Percentiles rank a stretch among this genome's conserved stretches.
These are phyloP conservation scores for Entomobrya proxima DNA, from an alignment of 2,888 invertebrate genomes.

Conservation along the genomic window DNA sequence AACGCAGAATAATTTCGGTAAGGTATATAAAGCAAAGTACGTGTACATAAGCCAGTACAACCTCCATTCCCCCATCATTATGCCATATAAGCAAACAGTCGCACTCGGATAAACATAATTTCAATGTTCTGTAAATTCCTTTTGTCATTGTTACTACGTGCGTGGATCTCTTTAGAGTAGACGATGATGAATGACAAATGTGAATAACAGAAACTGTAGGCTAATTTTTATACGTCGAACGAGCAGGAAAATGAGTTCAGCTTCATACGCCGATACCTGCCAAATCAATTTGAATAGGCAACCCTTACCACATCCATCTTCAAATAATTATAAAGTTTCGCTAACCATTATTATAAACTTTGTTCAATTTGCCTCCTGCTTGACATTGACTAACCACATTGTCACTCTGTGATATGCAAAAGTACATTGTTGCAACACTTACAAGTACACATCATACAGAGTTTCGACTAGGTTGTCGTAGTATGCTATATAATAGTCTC, in stretches of 20 bases:
- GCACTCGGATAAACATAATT: neutral
- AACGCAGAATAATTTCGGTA: too few relatives aligned
- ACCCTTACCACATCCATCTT: constrained; percentile 52
- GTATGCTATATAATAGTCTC: too few relatives aligned
- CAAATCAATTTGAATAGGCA: constrained; percentile 34
- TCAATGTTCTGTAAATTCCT: neutral
- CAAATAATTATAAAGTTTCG: constrained; percentile 51
- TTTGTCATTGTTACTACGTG: constrained; percentile 7
- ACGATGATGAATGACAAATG: constrained; percentile 38
- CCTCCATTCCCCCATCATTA: too few relatives aligned
- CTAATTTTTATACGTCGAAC: constrained; percentile 45
- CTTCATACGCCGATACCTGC: neutral
- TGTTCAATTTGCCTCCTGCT: constrained; percentile 12
- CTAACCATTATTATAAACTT: constrained; percentile 46
- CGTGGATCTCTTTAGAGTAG: neutral
- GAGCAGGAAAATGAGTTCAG: constrained; percentile 29
- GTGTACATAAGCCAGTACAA: too few relatives aligned
- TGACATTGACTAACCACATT: constrained; percentile 62
- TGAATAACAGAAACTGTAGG: neutral
- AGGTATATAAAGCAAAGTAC: too few relatives aligned
- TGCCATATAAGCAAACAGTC: neutral
- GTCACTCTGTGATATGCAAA: too few relatives aligned
- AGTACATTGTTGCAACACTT: too few relatives aligned
- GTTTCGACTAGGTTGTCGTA: too few relatives aligned
- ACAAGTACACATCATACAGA: too few relatives aligned